Conservation (phyloP, 1,140 invertebrate genomes). For the Galendromus occidentalis region DNA sequence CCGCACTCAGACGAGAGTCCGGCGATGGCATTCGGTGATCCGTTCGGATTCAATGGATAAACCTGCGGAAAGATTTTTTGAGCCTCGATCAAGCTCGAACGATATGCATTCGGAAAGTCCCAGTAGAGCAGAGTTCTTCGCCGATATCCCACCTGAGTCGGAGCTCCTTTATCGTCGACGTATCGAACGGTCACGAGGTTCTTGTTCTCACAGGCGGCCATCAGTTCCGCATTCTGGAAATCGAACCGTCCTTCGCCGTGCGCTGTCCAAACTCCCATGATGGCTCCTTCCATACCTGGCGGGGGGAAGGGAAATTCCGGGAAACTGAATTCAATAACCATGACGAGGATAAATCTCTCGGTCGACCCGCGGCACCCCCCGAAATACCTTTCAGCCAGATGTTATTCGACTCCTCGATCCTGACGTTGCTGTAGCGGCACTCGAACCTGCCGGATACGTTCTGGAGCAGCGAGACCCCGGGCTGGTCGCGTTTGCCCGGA, state of each 20-base stretch:
- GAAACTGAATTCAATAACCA: background rate
- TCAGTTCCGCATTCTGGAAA: slow-evolving; percentile 32
- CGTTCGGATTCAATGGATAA: slow-evolving; percentile 89
- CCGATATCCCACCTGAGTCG: slow-evolving; percentile 37
- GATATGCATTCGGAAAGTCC: background rate
- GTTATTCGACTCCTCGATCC: slow-evolving; percentile 42
- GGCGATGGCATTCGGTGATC: slow-evolving; percentile 59
- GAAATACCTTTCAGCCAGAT: slow-evolving; percentile 64
- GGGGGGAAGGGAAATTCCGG: too few species aligned
- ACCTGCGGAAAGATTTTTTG: slow-evolving; percentile 1
- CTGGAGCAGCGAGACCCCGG: slow-evolving; percentile 51
- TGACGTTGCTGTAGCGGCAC: slow-evolving; percentile 67
- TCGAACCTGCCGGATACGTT: slow-evolving; percentile 77
- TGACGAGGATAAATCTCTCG: background rate
- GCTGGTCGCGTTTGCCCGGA: slow-evolving; percentile 10
- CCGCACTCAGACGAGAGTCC: slow-evolving; percentile 71
- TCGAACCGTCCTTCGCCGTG: slow-evolving; percentile 71
- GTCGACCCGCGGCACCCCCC: background rate
- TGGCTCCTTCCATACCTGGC: slow-evolving; percentile 49
- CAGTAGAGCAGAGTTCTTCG: background rate
- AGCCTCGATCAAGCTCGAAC: too few species aligned
- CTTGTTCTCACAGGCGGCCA: slow-evolving; percentile 36
- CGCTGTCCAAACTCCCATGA: slow-evolving; percentile 84
- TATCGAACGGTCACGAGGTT: slow-evolving; percentile 55
- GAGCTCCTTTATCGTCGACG: slow-evolving; percentile 50